These are phyloP conservation scores for Ptychoptera contaminata DNA, from an alignment of 2,888 invertebrate genomes.

Conservation along the genomic window DNA sequence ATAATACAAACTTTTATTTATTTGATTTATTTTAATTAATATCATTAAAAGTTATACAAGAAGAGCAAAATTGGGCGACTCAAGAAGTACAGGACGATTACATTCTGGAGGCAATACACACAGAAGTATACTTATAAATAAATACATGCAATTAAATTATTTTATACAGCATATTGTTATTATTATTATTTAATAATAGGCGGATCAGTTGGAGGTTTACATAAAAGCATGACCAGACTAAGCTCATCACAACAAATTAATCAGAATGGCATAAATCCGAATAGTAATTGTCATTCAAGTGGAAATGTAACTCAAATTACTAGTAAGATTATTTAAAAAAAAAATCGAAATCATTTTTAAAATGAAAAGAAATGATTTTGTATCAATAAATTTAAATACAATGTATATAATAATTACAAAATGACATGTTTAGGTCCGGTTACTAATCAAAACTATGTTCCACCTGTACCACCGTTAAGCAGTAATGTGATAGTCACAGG, in stretches of 20 bases:
- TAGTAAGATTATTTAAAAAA: too few species aligned
- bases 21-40: neutral
- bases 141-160: too few species aligned
- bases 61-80: slow-evolving; percentile 54
- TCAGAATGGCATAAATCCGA: slow-evolving; percentile 32
- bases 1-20: neutral
- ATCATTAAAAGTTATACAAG: slow-evolving; percentile 31
- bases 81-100: slow-evolving; percentile 56
- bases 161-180: too few species aligned
- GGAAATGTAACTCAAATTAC: slow-evolving; percentile 20
- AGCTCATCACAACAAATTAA: slow-evolving; percentile 66
- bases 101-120: slow-evolving; percentile 57
- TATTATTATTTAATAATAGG: slow-evolving; percentile 7
- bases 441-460: slow-evolving; percentile 22
- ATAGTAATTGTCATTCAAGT: slow-evolving; percentile 19
- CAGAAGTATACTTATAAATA: slow-evolving; percentile 48
- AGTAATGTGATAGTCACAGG: slow-evolving; percentile 35
- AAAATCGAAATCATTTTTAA: too few species aligned
- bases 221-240: slow-evolving; percentile 68
- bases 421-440: neutral
- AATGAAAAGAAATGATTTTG: too few species aligned
- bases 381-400: neutral
- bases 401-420: too few species aligned
- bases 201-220: slow-evolving; percentile 60
- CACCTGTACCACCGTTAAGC: slow-evolving; percentile 30